phyloP scores from a whole-genome alignment of 2,888 invertebrate species.

The Molorchus minor region DNA sequence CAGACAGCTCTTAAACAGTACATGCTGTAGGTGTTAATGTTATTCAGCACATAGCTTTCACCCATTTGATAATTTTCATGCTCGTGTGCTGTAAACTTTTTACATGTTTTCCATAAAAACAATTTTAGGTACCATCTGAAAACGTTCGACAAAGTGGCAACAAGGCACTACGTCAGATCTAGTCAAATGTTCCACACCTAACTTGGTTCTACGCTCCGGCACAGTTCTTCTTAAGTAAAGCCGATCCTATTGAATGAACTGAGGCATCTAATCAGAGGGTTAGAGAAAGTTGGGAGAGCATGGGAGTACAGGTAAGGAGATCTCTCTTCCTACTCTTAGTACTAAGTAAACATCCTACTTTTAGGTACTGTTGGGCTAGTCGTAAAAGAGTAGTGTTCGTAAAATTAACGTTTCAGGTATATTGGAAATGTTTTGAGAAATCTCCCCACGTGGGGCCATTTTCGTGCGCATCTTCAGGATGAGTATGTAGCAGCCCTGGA shows the following conservation, averaged over 20 bases:
- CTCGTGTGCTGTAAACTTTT: too few relatives aligned
- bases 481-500: too few relatives aligned
- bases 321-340: too few relatives aligned
- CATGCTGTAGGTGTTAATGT: constrained; percentile 73
- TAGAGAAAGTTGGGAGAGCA: constrained; percentile 77
- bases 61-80: constrained; percentile 11
- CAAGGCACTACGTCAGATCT: constrained; percentile 82
- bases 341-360: too few relatives aligned
- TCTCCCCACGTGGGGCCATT: too few relatives aligned
- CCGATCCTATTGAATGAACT: constrained; percentile 85
- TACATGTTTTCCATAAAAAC: not conserved
- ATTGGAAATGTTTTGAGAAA: too few relatives aligned
- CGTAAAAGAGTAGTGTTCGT: too few relatives aligned
- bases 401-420: too few relatives aligned
- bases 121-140: constrained; percentile 74
- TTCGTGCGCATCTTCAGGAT: too few relatives aligned
- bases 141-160: constrained; percentile 83
- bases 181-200: constrained; percentile 85
- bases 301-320: constrained; percentile 78
- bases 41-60: too few relatives aligned
- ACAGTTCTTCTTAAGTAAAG: constrained; percentile 70
- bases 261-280: constrained; percentile 76
- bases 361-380: too few relatives aligned
- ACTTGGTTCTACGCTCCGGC: constrained; percentile 76
- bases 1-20: constrained; percentile 74